Conservation (phyloP, 2,797 vertebrate genomes). For the Alauda arvensis region DNA sequence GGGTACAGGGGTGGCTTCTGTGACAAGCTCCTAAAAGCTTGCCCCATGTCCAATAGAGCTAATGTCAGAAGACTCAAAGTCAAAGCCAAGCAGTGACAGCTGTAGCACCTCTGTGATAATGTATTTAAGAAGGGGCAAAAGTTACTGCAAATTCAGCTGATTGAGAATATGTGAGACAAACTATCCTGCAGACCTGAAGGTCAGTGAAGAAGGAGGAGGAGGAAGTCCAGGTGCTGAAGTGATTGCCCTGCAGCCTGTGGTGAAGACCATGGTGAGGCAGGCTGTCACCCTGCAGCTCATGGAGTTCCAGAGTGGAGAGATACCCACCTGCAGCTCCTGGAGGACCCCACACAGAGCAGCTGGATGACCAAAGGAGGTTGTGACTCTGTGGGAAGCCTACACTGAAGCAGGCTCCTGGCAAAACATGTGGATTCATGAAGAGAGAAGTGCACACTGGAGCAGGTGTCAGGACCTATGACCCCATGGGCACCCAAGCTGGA, state of each 20-base stretch:
- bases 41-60: not conserved
- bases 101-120: not conserved
- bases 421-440: not conserved
- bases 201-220: not conserved
- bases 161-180: not conserved
- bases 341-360: not conserved
- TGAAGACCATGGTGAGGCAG: not conserved
- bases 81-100: not conserved
- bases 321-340: not conserved
- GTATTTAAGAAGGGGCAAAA: not conserved
- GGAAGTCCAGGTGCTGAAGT: not conserved
- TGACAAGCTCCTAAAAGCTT: not conserved
- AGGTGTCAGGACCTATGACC: not conserved
- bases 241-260: not conserved
- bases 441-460: not conserved
- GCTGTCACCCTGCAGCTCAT: not conserved
- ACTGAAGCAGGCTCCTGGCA: not conserved
- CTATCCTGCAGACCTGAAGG: not conserved
- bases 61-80: not conserved
- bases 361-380: not conserved
- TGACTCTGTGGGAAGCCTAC: not conserved
- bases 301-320: not conserved
- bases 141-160: not conserved
- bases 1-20: not conserved
- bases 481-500: rapidly evolving